These are phyloP conservation scores for Enhydra lutris DNA, from an alignment of 2,113 vertebrate species.

Conservation along the genomic window DNA sequence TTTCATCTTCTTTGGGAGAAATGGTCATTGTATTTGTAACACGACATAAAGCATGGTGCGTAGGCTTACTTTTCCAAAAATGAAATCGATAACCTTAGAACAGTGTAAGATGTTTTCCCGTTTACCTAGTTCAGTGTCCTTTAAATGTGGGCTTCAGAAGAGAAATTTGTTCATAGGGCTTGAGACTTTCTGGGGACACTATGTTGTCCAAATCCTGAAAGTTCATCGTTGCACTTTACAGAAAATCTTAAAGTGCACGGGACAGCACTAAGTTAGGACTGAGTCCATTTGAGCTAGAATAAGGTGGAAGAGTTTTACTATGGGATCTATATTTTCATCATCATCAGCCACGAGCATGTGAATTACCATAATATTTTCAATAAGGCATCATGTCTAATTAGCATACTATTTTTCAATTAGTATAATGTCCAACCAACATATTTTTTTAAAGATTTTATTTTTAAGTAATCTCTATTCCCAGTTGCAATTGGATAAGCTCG, in stretches of 20 bases:
- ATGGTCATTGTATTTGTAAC: neutral
- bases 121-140: neutral
- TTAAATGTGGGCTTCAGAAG: neutral
- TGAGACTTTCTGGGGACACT: neutral
- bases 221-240: fast-evolving
- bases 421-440: neutral
- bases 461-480: neutral
- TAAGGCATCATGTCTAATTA: neutral
- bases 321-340: neutral
- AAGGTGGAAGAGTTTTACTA: neutral
- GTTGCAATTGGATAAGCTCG: too few species aligned
- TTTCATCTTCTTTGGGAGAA: neutral
- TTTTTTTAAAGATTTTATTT: neutral
- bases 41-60: neutral
- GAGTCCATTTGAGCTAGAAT: too few species aligned
- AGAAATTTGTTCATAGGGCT: neutral
- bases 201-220: too few species aligned
- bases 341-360: neutral
- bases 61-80: neutral
- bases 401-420: neutral
- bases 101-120: neutral
- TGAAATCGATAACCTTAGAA: neutral
- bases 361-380: neutral
- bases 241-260: neutral
- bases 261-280: neutral